phyloP scores from a whole-genome alignment of 2,113 vertebrate genomes.

The Malurus alboscapulatus region DNA sequence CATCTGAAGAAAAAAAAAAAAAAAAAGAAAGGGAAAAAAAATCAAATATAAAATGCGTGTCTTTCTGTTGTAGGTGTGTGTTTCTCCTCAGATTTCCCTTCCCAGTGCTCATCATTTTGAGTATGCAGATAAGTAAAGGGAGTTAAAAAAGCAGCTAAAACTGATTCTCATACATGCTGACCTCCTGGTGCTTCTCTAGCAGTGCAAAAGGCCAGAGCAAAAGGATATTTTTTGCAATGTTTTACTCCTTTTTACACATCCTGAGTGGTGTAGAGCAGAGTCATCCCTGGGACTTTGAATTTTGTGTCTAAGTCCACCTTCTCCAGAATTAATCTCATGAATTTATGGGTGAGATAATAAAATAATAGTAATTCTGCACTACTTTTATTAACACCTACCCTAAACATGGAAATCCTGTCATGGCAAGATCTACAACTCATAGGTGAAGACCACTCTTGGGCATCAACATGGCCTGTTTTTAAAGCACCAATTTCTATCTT shows the following conservation, averaged over 20 bases:
- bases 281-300: neutral
- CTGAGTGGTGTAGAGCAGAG: neutral
- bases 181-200: neutral
- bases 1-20: neutral
- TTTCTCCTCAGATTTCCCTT: neutral
- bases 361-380: neutral
- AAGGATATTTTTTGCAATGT: neutral
- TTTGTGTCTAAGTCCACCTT: neutral
- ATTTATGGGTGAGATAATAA: neutral
- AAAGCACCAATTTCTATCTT: neutral
- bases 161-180: neutral
- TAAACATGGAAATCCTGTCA: neutral
- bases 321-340: neutral
- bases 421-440: neutral
- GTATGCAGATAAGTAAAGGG: neutral
- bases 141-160: neutral
- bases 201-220: neutral
- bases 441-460: neutral
- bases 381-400: neutral
- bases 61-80: neutral
- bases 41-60: neutral
- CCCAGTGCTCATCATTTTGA: neutral
- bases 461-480: neutral
- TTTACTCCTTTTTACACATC: neutral
- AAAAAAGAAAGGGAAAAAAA: fast-evolving